phyloP scores from a whole-genome alignment of 2,888 invertebrate species.

The Dynastes maya region DNA sequence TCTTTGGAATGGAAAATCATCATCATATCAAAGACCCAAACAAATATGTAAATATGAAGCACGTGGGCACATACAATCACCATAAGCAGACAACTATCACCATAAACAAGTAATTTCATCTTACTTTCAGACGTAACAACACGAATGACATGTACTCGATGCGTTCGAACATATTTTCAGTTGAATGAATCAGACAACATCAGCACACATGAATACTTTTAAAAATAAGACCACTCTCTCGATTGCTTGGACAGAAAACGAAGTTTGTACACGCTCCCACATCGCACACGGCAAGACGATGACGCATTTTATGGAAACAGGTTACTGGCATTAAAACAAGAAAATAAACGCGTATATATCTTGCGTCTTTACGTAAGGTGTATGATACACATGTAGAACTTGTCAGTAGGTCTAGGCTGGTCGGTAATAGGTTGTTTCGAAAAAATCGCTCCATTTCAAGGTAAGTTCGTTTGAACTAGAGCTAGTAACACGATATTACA shows the following conservation, averaged over 20 bases:
- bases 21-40: background rate
- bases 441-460: slow-evolving; percentile 45
- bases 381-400: slow-evolving; percentile 8
- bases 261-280: slow-evolving; percentile 7
- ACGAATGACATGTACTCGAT: background rate
- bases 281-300: slow-evolving; percentile 10
- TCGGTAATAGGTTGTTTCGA: slow-evolving; percentile 16
- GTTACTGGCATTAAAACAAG: slow-evolving; percentile 40
- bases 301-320: slow-evolving; percentile 38
- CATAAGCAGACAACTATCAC: too few relatives aligned
- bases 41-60: too few relatives aligned
- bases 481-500: slow-evolving; percentile 43
- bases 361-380: background rate
- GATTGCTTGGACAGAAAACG: slow-evolving; percentile 1
- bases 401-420: slow-evolving; percentile 51
- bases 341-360: background rate
- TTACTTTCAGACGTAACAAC: too few relatives aligned
- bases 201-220: background rate
- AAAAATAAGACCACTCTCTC: slow-evolving; percentile 11
- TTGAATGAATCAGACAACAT: slow-evolving; percentile 27
- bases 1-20: too few relatives aligned
- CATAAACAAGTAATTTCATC: too few relatives aligned
- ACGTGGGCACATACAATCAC: too few relatives aligned
- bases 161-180: background rate
- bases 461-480: slow-evolving; percentile 46